Evolutionary conservation across 2,797 vertebrate genomes (phyloP), one percentile per base, ranked within the genome.

Genomic region (Mus caroli): DNA sequence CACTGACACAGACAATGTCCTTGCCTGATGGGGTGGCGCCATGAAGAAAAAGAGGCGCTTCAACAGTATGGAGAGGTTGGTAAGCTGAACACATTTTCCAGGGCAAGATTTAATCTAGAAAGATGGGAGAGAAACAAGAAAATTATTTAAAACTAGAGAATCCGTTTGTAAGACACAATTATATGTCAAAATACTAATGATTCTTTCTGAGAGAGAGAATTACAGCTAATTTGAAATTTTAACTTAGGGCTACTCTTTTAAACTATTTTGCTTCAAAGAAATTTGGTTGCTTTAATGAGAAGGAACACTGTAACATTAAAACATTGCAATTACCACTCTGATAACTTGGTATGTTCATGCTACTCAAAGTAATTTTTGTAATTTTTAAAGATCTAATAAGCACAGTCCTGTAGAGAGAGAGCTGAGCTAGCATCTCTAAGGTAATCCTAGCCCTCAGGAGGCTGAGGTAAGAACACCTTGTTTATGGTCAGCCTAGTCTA

Each of bases 31-130:
- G 88, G 98, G 97, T 13, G 99, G 98, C 1, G 99, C 99, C 99
- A 99, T 99, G 90, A 99, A 98, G 96, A 99, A 99, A 89, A 99
- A 98, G 98, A 99, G 98, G 40, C 99, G 99, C 95, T 98, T 99
- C 78, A 99, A 97, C 46, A 99, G 98, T 87, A 99, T 90, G 40
- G 99, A 98, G 95, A 99, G 96, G 96, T 98, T 99, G 98, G 96
- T 96, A 28, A 98, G 94, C 97, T 99, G 99, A 92, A 98, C 98
- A 97, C 98, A 98, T 54, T 99, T 98, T 56, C 96, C 94, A 73
- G 98, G 98, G 97, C 99, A 99, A 17, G 97, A 98, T 97, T 99
- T 99, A 88, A 99, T 98, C 99, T 99, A 97, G 64, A 84, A 93
- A 91, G 77, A 92, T 2, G 92, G 28, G 15, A 90, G 3, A 83